These are phyloP conservation scores for Drosophila nasuta DNA, from an alignment of 1,140 invertebrate species.

Conservation along the genomic window DNA sequence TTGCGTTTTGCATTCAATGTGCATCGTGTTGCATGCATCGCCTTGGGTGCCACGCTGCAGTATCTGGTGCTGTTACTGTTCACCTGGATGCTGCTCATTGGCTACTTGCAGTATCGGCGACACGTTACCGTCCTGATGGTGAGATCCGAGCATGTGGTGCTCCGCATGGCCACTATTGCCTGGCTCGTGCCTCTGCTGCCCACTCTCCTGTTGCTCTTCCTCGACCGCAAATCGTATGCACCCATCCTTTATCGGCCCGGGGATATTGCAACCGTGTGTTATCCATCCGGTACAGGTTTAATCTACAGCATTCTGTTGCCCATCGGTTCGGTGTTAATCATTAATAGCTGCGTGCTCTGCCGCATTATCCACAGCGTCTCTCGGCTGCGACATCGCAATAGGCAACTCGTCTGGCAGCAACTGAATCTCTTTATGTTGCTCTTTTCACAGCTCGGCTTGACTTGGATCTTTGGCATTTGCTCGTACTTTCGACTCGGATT, in stretches of 20 bases:
- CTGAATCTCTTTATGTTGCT: slow-evolving; percentile 87
- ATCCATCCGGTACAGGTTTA: slow-evolving; percentile 86
- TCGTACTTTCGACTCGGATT: slow-evolving; percentile 85
- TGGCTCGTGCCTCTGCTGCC: slow-evolving; percentile 86
- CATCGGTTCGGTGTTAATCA: slow-evolving; percentile 85
- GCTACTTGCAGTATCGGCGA: slow-evolving; percentile 87
- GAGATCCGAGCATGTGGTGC: slow-evolving; percentile 85
- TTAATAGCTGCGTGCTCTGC: slow-evolving; percentile 87
- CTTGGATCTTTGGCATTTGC: slow-evolving; percentile 88
- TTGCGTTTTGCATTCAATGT: slow-evolving; percentile 52
- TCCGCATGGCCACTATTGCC: slow-evolving; percentile 86
- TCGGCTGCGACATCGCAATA: slow-evolving; percentile 85
- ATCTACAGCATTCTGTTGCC: slow-evolving; percentile 86
- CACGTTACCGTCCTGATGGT: slow-evolving; percentile 87
- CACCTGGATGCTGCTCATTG: slow-evolving; percentile 89
- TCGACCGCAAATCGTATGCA: slow-evolving; percentile 86
- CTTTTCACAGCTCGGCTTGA: slow-evolving; percentile 88
- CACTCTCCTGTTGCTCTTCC: slow-evolving; percentile 84
- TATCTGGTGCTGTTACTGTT: slow-evolving; percentile 88
- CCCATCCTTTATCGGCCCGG: slow-evolving; percentile 48
- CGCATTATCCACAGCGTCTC: slow-evolving; percentile 86
- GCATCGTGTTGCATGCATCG: slow-evolving; percentile 75
- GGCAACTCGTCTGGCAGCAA: slow-evolving; percentile 86
- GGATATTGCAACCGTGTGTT: slow-evolving; percentile 85
- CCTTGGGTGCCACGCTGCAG: slow-evolving; percentile 86